Evolutionary conservation across 2,113 vertebrate species (phyloP).

Genomic region (Brachirus orientalis): DNA sequence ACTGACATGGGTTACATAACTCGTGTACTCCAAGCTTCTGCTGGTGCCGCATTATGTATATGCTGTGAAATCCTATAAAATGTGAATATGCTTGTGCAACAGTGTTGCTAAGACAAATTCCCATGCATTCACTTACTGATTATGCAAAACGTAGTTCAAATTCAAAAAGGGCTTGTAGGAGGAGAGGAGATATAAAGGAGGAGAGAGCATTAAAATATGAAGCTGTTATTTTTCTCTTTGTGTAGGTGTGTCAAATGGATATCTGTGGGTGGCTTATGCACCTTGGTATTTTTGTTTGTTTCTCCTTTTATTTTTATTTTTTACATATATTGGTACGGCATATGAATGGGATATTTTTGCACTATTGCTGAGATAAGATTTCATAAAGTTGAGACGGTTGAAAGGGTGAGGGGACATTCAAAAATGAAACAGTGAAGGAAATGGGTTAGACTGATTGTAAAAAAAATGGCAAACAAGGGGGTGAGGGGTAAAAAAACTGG

Average conservation of each 20-base stretch:
- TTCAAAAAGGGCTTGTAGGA: constrained; percentile 49
- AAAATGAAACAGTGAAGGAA: constrained; percentile 6
- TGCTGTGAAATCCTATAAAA: constrained; percentile 67
- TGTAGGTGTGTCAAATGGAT: constrained; percentile 62
- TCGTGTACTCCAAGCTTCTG: constrained; percentile 16
- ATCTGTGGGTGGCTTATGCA: constrained; percentile 55
- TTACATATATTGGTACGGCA: constrained; percentile 42
- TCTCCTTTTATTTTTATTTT: too few species aligned
- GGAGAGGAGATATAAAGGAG: constrained; percentile 42
- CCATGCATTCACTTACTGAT: constrained; percentile 52
- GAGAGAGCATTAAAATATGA: constrained; percentile 46
- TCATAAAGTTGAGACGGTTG: constrained; percentile 24
- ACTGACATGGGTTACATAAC: constrained; percentile 41
- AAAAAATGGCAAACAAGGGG: neutral
- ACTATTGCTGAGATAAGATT: constrained; percentile 32
- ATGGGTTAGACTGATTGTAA: constrained; percentile 25
- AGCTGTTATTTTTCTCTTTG: constrained; percentile 60
- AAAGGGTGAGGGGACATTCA: constrained; percentile 18
- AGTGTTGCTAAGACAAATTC: constrained; percentile 55
- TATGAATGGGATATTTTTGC: constrained; percentile 44
- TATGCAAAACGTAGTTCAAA: constrained; percentile 68
- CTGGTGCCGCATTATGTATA: constrained; percentile 47
- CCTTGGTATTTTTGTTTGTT: constrained; percentile 37
- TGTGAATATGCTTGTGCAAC: constrained; percentile 42
- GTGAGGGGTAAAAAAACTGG: neutral